These are phyloP conservation scores for Coenobita brevimanus DNA, from an alignment of 1,140 invertebrate species.

Conservation along the genomic window DNA sequence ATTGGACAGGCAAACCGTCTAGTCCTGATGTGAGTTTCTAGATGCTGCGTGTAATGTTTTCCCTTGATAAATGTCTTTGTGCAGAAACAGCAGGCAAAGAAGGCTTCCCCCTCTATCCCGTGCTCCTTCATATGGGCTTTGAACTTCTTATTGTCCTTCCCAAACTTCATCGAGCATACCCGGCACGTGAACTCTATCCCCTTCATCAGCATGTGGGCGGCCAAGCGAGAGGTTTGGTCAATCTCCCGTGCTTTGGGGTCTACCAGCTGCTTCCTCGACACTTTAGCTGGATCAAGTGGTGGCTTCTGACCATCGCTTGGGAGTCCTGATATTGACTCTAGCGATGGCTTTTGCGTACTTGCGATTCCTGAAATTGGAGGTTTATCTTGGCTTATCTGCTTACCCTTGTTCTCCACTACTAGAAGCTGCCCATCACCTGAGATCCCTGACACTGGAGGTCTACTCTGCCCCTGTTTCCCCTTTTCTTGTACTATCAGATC, in stretches of 20 bases:
- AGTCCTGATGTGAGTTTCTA: conserved; percentile 56
- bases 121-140: conserved; percentile 67
- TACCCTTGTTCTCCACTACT: background rate
- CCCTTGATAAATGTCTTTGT: conserved; percentile 58
- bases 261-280: background rate
- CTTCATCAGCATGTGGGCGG: conserved; percentile 55
- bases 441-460: background rate
- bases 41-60: conserved; percentile 63
- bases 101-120: conserved; percentile 32
- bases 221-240: conserved; percentile 60
- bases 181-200: conserved; percentile 55
- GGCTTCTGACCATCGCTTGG: background rate
- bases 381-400: background rate
- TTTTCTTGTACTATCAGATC: conserved; percentile 35
- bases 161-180: conserved; percentile 59
- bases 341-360: background rate
- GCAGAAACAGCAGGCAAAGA: conserved; percentile 63
- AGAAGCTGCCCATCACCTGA: background rate
- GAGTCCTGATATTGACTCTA: too few relatives aligned
- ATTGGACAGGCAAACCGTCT: conserved; percentile 51
- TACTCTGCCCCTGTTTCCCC: background rate
- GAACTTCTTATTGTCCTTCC: conserved; percentile 52
- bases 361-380: background rate
- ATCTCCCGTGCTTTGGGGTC: conserved; percentile 32
- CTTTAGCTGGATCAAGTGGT: background rate